These are phyloP conservation scores for Hirtodrosophila duncani DNA, from an alignment of 2,888 invertebrate species.

Conservation along the genomic window DNA sequence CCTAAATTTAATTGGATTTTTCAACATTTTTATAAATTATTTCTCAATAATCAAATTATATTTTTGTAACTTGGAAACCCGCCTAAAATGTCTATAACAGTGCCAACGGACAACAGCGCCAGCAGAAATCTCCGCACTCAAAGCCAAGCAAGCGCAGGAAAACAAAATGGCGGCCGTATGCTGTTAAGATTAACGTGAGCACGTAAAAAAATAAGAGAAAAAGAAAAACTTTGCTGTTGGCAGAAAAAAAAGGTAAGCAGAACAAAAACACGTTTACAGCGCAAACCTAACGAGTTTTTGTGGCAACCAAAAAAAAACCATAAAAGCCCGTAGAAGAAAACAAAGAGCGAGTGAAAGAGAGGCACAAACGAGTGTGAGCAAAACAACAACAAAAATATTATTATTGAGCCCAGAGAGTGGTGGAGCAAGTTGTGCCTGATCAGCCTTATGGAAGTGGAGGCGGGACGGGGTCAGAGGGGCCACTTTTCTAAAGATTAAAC, in stretches of 20 bases:
- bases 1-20: no score
- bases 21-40: no score
- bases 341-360: constrained; percentile 41
- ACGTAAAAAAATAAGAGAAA: constrained; percentile 9
- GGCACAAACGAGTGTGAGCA: constrained; percentile 29
- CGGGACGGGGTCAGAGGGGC: constrained; percentile 5
- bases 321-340: constrained; percentile 27
- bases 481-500: background rate
- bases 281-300: constrained; percentile 60
- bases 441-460: no score
- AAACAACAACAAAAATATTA: constrained; percentile 43
- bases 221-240: constrained; percentile 14
- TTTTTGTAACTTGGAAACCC: no score
- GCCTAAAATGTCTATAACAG: no score
- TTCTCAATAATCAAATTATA: no score
- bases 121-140: constrained; percentile 50
- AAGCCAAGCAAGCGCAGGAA: background rate
- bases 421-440: constrained; percentile 21
- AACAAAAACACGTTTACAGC: constrained; percentile 57
- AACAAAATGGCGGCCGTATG: constrained; percentile 62
- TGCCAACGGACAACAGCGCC: no score
- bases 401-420: constrained; percentile 51
- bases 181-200: constrained; percentile 43
- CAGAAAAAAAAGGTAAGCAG: constrained; percentile 38
- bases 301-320: constrained; percentile 44